Percentiles rank a stretch among this genome's conserved stretches.
These are phyloP conservation scores for Pachymerium ferrugineum DNA, from an alignment of 2,888 invertebrate species.

Conservation along the genomic window DNA sequence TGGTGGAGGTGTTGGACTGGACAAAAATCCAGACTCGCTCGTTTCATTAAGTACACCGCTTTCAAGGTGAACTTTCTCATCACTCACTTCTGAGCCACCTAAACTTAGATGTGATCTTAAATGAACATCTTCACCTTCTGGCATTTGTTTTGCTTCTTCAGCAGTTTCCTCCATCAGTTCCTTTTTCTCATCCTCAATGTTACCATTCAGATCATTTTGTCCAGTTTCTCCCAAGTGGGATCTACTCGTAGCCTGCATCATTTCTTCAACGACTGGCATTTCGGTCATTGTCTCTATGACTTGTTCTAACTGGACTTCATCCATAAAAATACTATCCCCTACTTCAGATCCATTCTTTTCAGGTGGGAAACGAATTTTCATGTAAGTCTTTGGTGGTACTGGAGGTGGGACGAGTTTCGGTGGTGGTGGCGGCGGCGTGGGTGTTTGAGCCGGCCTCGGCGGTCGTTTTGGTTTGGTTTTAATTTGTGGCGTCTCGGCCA, in stretches of 20 bases:
- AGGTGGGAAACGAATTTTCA: conserved; percentile 14
- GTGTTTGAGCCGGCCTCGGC: neutral
- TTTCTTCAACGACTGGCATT: too few relatives aligned
- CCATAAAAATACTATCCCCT: neutral
- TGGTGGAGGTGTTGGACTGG: conserved; percentile 30
- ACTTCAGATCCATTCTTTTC: neutral
- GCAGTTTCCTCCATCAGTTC: neutral
- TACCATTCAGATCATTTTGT: too few relatives aligned
- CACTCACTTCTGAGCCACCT: neutral
- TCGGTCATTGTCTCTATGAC: neutral
- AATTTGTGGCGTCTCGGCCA: neutral
- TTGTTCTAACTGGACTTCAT: neutral
- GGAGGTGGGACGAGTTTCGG: conserved; percentile 19
- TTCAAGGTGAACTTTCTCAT: neutral
- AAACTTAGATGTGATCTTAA: neutral
- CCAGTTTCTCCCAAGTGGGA: too few relatives aligned
- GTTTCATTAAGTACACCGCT: neutral
- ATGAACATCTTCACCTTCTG: neutral
- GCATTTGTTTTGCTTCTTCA: neutral
- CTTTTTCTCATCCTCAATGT: neutral
- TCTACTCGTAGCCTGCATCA: too few relatives aligned
- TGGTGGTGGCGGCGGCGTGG: neutral
- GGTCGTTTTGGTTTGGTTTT: conserved; percentile 26
- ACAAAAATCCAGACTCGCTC: conserved; percentile 29
- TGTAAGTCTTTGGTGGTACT: conserved; percentile 30